Base-by-base conservation (phyloP, 2,888 invertebrate genomes). In the Diadromus collaris region DNA sequence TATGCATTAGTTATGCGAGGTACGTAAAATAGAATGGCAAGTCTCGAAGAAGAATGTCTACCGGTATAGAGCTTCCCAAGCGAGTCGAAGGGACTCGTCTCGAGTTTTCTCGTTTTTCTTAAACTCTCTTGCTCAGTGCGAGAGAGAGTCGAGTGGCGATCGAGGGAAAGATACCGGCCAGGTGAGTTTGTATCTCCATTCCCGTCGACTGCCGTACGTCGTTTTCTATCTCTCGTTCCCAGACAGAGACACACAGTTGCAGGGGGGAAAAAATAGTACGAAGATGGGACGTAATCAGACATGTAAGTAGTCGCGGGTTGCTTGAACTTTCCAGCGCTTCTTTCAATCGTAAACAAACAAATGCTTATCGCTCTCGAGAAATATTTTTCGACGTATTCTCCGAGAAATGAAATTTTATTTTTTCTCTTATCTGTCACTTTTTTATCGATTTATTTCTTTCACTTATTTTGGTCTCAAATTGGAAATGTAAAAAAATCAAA, bases 101-200 rank as follows among this genome's bases (percentile, higher is more conserved):
- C 64, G 13, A 19, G 19, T 65, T 65, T 65, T 65, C 48, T 65
- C 65, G 48, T 44, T 67, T 29, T 24, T 21, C 58, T 19, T 7
- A 34, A 60, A 32, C 34, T 34, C 32, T 32, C 32, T 19, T 32
- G 34, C 58, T 34, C 32, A 16, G 32, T 60, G 1, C 46, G 46
- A 9, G 46, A 46, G 54, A 54, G 54, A 54, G 54, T 29, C 54
- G 54, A 24, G 58, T 16, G 32, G 32, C 58, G 58, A 60, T 75
- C 60, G 58, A 51, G 77, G 64, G 34, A 34, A 60, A 48, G 67
- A 64, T 78, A 69, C 73, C 46, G 41, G 67, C 64, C 65, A 51
- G 70, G 61, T 78, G 69, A 74, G 69, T 69, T 56, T 54, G 74
- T 51, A 72, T 76, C 78, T 79, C 70, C 71, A 71, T 75, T 75